Base-by-base conservation (phyloP, 2,797 vertebrate genomes). In the Scolopax rusticola region DNA sequence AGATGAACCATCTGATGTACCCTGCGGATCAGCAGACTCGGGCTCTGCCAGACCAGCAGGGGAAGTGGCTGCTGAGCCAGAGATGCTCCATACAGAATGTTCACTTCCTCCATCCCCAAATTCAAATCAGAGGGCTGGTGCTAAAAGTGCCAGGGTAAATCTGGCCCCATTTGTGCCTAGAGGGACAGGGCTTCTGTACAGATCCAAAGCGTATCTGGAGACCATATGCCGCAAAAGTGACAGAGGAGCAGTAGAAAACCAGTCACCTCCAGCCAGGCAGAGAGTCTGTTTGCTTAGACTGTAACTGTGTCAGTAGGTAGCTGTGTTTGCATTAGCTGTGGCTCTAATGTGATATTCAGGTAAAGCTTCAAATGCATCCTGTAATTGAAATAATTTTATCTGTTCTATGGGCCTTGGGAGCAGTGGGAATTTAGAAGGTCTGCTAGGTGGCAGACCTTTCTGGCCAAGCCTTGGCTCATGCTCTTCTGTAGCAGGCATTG, bases 1-100 rank as follows among this genome's bases (percentile, higher is more conserved):
- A 95, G 88, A 89, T 95, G 91, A 91, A 40, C 86, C 91, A 96
- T 95, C 91, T 95, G 94, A 95, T 91, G 78, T 90, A 89, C 80
- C 90, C 74, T 85, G 93, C 70, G 82, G 93, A 95, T 93, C 91
- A 95, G 63, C 89, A 91, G 85, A 84, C 80, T 91, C 8, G 2
- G 64, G 63, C 67, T 61, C 65, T 95, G 93, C 93, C 89, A 96
- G 93, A 93, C 63, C 87, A 95, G 93, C 74, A 91, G 85, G 77
- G 70, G 91, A 91, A 84, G 86, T 0, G 9, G 61, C 75, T 77
- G 36, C 84, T 80, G 75, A 93, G 94, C 90, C 88, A 90, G 88
- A 93, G 91, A 85, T 91, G 71, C 64, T 85, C 33, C 77, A 17
- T 10, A 41, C 59, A 84, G 64, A 32, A 50, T 11, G 56, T 84